Conservation (phyloP, 2,888 invertebrate species). For the Oasisia sp. region DNA sequence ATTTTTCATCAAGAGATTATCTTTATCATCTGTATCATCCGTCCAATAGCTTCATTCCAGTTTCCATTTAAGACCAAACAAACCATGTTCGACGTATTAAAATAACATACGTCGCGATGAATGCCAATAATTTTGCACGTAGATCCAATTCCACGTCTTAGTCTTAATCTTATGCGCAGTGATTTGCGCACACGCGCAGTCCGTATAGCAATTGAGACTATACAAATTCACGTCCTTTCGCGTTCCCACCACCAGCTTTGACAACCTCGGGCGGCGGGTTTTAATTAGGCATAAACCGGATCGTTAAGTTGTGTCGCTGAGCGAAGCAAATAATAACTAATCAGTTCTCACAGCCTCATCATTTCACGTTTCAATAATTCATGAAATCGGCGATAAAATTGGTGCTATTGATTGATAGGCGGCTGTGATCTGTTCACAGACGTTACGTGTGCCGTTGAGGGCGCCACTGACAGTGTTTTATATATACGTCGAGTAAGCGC, state of each 20-base stretch:
- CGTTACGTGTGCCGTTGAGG: neutral
- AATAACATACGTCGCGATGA: neutral
- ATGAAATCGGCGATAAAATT: constrained; percentile 23
- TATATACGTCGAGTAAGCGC: neutral
- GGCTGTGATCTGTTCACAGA: neutral
- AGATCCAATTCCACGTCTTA: neutral
- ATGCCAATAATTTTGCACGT: neutral
- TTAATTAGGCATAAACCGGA: constrained; percentile 9
- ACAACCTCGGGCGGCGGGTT: neutral
- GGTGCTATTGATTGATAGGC: constrained; percentile 12
- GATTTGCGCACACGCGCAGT: too few species aligned
- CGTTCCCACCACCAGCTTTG: neutral
- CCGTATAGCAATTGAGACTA: too few species aligned
- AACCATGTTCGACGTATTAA: neutral
- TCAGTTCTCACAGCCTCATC: constrained; percentile 13
- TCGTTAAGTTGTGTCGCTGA: constrained; percentile 6
- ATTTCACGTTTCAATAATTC: constrained; percentile 30
- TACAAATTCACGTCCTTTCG: too few species aligned
- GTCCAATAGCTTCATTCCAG: neutral
- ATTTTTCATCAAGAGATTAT: too few species aligned
- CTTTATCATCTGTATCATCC: too few species aligned
- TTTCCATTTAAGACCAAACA: neutral
- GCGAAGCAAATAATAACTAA: constrained; percentile 13
- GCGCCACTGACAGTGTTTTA: neutral
- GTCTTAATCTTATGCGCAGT: too few species aligned